A percentile compares a stretch with the other conserved stretches of the same genome.
Evolutionary conservation across 92 coral and sea anemone species (phyloP).

Genomic region (Parazoanthus darwini): DNA sequence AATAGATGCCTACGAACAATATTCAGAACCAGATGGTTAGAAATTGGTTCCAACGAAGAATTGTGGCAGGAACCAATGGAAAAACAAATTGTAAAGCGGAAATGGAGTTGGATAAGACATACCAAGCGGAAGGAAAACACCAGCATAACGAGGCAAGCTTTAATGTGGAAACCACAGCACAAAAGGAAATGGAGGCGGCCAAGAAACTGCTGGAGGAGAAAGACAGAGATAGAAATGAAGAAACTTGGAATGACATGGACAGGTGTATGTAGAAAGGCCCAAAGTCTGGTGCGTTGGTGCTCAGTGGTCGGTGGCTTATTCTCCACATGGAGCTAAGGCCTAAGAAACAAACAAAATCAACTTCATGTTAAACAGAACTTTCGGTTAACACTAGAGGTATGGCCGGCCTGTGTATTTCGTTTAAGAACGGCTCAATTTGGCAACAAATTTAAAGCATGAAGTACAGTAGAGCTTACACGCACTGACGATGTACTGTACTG

Average conservation of each 20-base stretch:
- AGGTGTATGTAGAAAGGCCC: neutral
- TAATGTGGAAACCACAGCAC: conserved; percentile 43
- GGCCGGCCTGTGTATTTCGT: no score
- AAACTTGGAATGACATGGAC: neutral
- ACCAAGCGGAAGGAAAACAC: conserved; percentile 23
- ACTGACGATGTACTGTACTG: no score
- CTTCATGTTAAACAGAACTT: no score
- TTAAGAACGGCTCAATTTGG: no score
- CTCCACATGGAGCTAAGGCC: conserved; percentile 23
- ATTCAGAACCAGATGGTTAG: conserved; percentile 19
- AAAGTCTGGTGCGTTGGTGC: conserved; percentile 31
- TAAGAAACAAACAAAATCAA: neutral
- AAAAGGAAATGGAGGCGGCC: conserved; percentile 40
- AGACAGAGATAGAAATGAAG: neutral
- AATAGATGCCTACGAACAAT: conserved; percentile 5
- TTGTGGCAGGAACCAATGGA: conserved; percentile 31
- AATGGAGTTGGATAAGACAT: conserved; percentile 44
- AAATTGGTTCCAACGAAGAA: conserved; percentile 17
- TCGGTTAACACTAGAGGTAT: no score
- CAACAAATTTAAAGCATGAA: no score
- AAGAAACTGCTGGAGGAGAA: no score
- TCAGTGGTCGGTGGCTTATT: conserved; percentile 9
- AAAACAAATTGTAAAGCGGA: conserved; percentile 14
- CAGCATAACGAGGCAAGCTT: conserved; percentile 30
- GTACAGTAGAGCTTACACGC: no score